Evolutionary conservation across 2,888 invertebrate genomes (phyloP).

Genomic region (Meloe dianella): DNA sequence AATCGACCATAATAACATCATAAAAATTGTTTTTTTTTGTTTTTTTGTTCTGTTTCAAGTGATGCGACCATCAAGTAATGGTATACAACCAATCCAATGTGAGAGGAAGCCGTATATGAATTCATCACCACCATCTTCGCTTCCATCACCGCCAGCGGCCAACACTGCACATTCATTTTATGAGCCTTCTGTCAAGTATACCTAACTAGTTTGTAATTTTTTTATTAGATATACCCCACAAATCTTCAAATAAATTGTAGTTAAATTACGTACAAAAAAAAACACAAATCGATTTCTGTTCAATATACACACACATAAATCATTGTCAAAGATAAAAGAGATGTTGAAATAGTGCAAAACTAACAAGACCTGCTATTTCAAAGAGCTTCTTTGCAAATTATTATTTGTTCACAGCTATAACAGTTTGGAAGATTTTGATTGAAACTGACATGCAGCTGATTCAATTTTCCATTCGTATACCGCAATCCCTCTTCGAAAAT

Average conservation of each 20-base stretch:
- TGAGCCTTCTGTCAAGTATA: conserved; percentile 53
- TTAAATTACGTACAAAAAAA: background rate
- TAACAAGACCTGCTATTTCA: conserved; percentile 7
- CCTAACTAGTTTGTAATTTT: conserved; percentile 44
- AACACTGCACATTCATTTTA: conserved; percentile 55
- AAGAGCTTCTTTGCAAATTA: conserved; percentile 6
- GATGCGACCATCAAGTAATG: conserved; percentile 52
- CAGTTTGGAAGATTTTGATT: background rate
- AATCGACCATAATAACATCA: background rate
- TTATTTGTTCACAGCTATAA: background rate
- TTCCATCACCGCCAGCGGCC: conserved; percentile 63
- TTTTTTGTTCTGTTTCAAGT: conserved; percentile 49
- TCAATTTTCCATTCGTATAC: background rate
- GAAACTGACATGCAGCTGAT: background rate
- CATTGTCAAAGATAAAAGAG: conserved; percentile 6
- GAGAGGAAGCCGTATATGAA: conserved; percentile 66
- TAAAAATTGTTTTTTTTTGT: conserved; percentile 9
- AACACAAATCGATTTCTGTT: background rate
- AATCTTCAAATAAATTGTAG: background rate
- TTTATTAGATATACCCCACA: background rate
- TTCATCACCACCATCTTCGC: conserved; percentile 61
- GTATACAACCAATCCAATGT: conserved; percentile 59
- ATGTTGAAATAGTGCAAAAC: conserved; percentile 1
- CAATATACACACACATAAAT: background rate
- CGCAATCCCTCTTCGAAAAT: background rate